Base-by-base conservation (phyloP, 2,888 invertebrate species). In the Pterobdella sp. region DNA sequence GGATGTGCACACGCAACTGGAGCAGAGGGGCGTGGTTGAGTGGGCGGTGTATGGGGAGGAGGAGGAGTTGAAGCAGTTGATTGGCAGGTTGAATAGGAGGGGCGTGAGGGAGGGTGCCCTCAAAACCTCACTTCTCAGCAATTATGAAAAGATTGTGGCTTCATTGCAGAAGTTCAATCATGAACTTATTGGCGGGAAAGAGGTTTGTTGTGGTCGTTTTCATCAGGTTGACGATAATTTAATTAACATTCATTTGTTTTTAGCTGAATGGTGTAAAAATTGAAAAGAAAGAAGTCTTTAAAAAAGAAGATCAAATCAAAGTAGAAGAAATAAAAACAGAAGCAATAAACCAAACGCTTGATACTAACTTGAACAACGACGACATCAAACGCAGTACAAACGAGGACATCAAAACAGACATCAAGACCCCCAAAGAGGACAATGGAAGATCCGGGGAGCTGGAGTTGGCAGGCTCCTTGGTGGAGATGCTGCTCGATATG, bases 51-150 rank as follows among this genome's bases (percentile, higher is more conserved):
- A 56, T 37, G 56, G 42, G 67, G 42, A 49, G 22, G 34, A 26
- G 36, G 49, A 90, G 56, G 89, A 91, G 77, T 82, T 95, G 1
- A 88, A 91, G 18, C 85, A 86, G 10, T 85, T 96, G 0, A 87
- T 92, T 31, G 86, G 87, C 63, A 85, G 88, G 0, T 86, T 96
- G 22, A 95, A 93, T 85, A 88, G 88, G 65, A 87, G 95, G 14
- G 97, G 97, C 0, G 82, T 88, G 72, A 86, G 96, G 1, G 97
- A 97, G 84, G 87, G 87, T 26, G 89, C 90, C 67, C 86, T 97
- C 36, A 86, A 88, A 63, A 63, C 10, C 26, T 42, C 22, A 22
- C 71, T 71, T 42, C 22, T 4, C 3, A 42, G 35, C 4, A 49
- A 34, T n/a, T n/a, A 32, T 18, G 60, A 71, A 26, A 56, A 63